Percentiles rank a stretch among this genome's conserved stretches.
Evolutionary conservation across 2,888 invertebrate genomes (phyloP).

Genomic region (Ectobius pallidus): DNA sequence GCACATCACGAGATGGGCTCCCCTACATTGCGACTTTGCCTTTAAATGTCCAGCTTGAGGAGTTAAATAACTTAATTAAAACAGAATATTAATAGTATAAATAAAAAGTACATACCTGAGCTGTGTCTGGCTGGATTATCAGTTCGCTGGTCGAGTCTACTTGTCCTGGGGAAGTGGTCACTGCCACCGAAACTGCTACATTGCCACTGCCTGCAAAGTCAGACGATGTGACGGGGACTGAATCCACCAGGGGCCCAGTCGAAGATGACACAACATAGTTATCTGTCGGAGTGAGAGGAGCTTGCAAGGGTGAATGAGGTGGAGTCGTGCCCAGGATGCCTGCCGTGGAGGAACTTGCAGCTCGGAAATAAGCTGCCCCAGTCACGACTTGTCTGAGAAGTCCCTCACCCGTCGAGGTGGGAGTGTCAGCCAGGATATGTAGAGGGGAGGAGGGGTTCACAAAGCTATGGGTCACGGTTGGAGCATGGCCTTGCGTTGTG

Average conservation of each 20-base stretch:
- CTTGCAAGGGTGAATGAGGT: conserved; percentile 22
- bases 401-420: conserved; percentile 24
- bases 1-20: too few species aligned
- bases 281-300: conserved; percentile 30
- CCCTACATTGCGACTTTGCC: too few species aligned
- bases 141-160: conserved; percentile 32
- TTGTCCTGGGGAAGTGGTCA: conserved; percentile 20
- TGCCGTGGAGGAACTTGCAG: conserved; percentile 6
- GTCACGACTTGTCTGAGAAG: conserved; percentile 26
- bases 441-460: conserved; percentile 26
- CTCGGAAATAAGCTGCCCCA: conserved; percentile 3
- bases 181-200: conserved; percentile 17
- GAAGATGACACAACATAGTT: conserved; percentile 32
- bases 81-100: too few species aligned
- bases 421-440: conserved; percentile 8
- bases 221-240: conserved; percentile 6
- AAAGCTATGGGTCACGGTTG: conserved; percentile 13
- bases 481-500: not conserved
- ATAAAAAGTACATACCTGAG: conserved; percentile 19
- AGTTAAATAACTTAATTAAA: too few species aligned
- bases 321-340: conserved; percentile 14
- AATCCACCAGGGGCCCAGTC: conserved; percentile 20
- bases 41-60: too few species aligned
- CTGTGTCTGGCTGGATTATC: conserved; percentile 21
- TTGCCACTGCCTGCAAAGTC: not conserved